These are phyloP conservation scores for Agonopterix alstromeriana DNA, from an alignment of 2,888 invertebrate genomes.

Conservation along the genomic window DNA sequence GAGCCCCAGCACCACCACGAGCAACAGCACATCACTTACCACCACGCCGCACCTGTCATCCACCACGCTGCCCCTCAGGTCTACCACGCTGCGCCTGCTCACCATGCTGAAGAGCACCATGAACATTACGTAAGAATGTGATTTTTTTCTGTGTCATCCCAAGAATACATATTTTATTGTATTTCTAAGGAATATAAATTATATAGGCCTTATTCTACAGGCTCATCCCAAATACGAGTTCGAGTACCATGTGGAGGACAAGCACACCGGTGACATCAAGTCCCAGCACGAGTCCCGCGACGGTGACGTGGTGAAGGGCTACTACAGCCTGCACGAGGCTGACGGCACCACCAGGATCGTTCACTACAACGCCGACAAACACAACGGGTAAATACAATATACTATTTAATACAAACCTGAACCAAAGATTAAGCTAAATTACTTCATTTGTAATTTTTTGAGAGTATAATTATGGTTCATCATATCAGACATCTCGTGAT, in stretches of 20 bases:
- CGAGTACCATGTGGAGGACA: slow-evolving; percentile 78
- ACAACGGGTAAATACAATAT: slow-evolving; percentile 66
- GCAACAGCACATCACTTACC: background rate
- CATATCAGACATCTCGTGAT: no score
- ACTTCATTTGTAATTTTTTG: no score
- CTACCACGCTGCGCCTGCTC: slow-evolving; percentile 29
- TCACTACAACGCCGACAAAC: slow-evolving; percentile 78
- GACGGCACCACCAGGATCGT: slow-evolving; percentile 79
- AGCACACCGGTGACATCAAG: slow-evolving; percentile 79
- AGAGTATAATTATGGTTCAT: no score
- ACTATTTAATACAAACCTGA: no score
- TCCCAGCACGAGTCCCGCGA: slow-evolving; percentile 78
- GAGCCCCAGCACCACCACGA: background rate
- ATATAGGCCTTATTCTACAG: slow-evolving; percentile 32
- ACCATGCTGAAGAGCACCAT: slow-evolving; percentile 6
- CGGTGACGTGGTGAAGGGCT: slow-evolving; percentile 81
- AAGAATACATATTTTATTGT: no score
- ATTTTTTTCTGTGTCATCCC: no score
- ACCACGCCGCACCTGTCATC: slow-evolving; percentile 9
- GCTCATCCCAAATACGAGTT: slow-evolving; percentile 79
- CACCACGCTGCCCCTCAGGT: slow-evolving; percentile 27
- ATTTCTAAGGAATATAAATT: no score
- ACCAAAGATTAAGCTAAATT: no score
- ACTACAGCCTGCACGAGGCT: slow-evolving; percentile 79
- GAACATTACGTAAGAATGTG: slow-evolving; percentile 9